phyloP scores from a whole-genome alignment of 2,113 vertebrate species.

The Bos javanicus region DNA sequence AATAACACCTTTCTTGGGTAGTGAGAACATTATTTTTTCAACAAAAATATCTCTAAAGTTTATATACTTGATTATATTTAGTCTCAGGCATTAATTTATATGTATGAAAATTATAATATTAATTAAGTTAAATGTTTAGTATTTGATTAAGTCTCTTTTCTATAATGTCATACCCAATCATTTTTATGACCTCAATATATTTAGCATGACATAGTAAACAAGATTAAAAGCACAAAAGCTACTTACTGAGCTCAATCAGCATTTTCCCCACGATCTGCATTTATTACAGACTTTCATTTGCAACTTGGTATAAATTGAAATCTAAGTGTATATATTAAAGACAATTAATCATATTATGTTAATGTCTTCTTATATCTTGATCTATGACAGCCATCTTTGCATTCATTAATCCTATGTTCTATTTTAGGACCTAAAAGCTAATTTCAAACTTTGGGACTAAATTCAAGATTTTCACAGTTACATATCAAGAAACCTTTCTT shows the following conservation, averaged over 20 bases:
- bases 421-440: not conserved
- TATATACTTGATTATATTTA: not conserved
- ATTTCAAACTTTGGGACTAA: not conserved
- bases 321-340: constrained; percentile 33
- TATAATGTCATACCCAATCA: not conserved
- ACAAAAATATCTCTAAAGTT: constrained; percentile 39
- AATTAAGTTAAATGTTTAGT: constrained; percentile 43
- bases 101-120: constrained; percentile 39
- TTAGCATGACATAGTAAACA: constrained; percentile 35
- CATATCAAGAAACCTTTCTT: not conserved
- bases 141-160: constrained; percentile 25
- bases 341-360: not conserved
- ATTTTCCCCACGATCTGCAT: constrained; percentile 35
- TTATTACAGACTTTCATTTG: constrained; percentile 30
- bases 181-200: constrained; percentile 42
- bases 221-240: constrained; percentile 46
- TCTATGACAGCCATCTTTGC: constrained; percentile 33
- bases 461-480: not conserved
- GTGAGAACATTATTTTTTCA: not conserved
- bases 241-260: not conserved
- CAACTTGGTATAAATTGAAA: constrained; percentile 50
- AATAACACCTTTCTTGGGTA: not conserved
- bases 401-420: not conserved
- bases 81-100: constrained; percentile 43
- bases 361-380: not conserved